Evolutionary conservation across 2,888 invertebrate species (phyloP), one percentile per base, ranked within the genome.

Genomic region (Epinotia nisella): DNA sequence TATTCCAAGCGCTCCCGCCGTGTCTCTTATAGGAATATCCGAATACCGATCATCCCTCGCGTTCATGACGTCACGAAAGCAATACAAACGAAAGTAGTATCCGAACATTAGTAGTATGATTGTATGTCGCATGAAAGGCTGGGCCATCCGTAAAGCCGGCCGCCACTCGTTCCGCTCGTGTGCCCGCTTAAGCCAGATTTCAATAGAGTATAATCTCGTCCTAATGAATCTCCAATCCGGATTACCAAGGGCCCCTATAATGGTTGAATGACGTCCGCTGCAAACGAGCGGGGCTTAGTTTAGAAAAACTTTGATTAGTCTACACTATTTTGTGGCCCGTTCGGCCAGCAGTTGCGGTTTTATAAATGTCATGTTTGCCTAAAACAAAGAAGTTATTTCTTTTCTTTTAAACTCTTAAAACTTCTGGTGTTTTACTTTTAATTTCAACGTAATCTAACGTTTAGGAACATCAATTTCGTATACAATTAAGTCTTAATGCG

Each of bases 181-280:
- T 84, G 79, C 82, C 80, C 87, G 87, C 85, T 87, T 89, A 90
- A 90, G 91, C 91, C 88, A 91, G 92, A 93, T 94, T 93, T 94
- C 93, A 93, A 94, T 94, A 91, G 92, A 90, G 90, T 87, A 91
- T 94, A 94, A 94, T 94, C 94, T 93, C 89, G 86, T 90, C 90
- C 92, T 94, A 94, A 94, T 94, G 94, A 94, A 94, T 94, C 94
- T 91, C 88, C 90, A 88, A 92, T 93, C 93, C 94, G 93, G 94
- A 93, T 94, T 92, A 93, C 81, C 82, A 85, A 83, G 85, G 85
- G 82, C 87, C 87, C 88, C 87, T 87, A 87, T 90, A 88, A 89
- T 88, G 86, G 90, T 80, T 83, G 85, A 85, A 82, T 87, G 87
- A 82, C 84, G 88, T 81, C 82, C 87, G 84, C 82, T 85, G 87